Percentiles rank a stretch among this genome's conserved stretches.
phyloP scores from a whole-genome alignment of 2,113 vertebrate species.

The Falcunculus frontatus region DNA sequence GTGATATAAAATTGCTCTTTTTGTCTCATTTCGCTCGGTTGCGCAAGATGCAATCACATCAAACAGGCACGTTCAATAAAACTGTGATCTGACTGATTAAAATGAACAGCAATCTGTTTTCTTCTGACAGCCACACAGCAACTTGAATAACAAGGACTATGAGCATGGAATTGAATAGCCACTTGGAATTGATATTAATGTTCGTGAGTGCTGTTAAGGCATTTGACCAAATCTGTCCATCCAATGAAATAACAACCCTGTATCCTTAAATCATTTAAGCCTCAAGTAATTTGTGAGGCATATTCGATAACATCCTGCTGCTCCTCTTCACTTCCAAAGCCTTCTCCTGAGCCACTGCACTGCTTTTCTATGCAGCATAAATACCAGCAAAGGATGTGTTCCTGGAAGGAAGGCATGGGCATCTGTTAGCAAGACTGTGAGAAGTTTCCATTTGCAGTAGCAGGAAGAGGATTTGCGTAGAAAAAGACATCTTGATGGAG shows the following conservation, averaged over 20 bases:
- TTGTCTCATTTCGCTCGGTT: slow-evolving; percentile 56
- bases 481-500: not conserved
- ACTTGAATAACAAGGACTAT: slow-evolving; percentile 36
- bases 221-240: slow-evolving; percentile 18
- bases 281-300: not conserved
- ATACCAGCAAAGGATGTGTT: not conserved
- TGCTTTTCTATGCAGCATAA: not conserved
- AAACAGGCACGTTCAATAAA: slow-evolving; percentile 40
- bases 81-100: slow-evolving; percentile 64
- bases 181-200: slow-evolving; percentile 16
- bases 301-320: not conserved
- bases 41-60: slow-evolving; percentile 34
- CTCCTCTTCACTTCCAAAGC: not conserved
- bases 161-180: slow-evolving; percentile 28
- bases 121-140: slow-evolving; percentile 35
- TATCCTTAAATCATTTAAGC: slow-evolving; percentile 16
- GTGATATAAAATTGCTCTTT: slow-evolving; percentile 61
- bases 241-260: not conserved
- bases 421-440: not conserved
- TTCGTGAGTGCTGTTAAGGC: not conserved
- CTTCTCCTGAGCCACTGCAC: not conserved
- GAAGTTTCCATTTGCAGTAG: not conserved
- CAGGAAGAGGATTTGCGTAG: not conserved
- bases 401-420: not conserved
- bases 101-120: slow-evolving; percentile 62